A percentile compares a stretch with the other conserved stretches of the same genome.
phyloP scores from a whole-genome alignment of 2,797 vertebrate species.

The Potorous gilbertii region DNA sequence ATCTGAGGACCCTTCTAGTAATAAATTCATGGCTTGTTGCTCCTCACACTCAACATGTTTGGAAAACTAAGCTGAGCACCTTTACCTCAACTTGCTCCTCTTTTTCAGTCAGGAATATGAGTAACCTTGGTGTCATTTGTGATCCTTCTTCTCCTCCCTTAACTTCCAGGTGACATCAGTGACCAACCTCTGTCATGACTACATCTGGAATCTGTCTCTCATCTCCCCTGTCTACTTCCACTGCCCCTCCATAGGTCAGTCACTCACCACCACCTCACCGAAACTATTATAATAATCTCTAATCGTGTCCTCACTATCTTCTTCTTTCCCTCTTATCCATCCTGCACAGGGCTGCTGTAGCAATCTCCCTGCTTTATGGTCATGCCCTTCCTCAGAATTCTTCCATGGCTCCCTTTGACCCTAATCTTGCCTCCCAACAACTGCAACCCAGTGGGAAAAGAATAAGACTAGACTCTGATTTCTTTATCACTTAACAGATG shows the following conservation, averaged over 20 bases:
- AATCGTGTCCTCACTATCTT: background rate
- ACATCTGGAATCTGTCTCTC: background rate
- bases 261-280: background rate
- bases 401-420: background rate
- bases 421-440: background rate
- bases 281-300: background rate
- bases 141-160: background rate
- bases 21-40: background rate
- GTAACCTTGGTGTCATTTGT: background rate
- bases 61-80: background rate
- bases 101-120: background rate
- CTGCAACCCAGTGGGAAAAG: background rate
- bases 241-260: background rate
- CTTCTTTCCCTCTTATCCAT: background rate
- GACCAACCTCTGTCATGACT: background rate
- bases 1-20: background rate
- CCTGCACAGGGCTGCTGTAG: background rate
- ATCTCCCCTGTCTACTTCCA: background rate
- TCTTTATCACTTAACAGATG: background rate
- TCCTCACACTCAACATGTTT: background rate
- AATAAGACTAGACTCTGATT: background rate
- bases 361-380: background rate
- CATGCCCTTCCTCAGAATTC: background rate
- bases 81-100: background rate
- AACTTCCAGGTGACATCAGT: background rate